Percentiles rank a stretch among this genome's conserved stretches.
phyloP scores from a whole-genome alignment of 2,113 vertebrate genomes.

The Sula dactylatra region DNA sequence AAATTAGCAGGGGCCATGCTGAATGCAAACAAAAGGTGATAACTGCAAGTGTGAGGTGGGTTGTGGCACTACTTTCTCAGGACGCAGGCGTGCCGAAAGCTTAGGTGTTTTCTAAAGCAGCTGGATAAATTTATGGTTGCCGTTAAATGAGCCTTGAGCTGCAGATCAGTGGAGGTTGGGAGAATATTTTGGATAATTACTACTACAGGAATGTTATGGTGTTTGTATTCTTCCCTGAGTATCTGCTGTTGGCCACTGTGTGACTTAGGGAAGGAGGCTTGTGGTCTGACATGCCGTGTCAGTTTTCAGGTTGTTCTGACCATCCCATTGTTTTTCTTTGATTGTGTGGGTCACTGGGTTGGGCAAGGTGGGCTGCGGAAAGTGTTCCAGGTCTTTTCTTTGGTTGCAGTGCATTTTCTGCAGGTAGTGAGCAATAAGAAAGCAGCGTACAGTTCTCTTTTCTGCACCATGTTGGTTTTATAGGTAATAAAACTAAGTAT shows the following conservation, averaged over 20 bases:
- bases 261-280: neutral
- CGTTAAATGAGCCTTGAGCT: neutral
- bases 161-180: neutral
- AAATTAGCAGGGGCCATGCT: neutral
- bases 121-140: neutral
- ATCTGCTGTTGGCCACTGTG: neutral
- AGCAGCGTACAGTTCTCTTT: neutral
- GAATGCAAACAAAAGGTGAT: neutral
- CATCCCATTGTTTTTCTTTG: neutral
- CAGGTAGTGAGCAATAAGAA: neutral
- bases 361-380: neutral
- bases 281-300: neutral
- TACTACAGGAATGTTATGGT: rapidly evolving
- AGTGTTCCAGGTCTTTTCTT: neutral
- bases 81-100: rapidly evolving
- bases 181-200: neutral
- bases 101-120: neutral
- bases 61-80: neutral
- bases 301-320: neutral
- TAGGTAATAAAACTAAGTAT: neutral
- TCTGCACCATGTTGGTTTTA: neutral
- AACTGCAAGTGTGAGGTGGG: neutral
- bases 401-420: neutral
- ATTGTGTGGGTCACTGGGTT: neutral
- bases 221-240: neutral